A percentile compares a stretch with the other conserved stretches of the same genome.
Evolutionary conservation across 2,113 vertebrate species (phyloP).

Genomic region (Strigops habroptila): DNA sequence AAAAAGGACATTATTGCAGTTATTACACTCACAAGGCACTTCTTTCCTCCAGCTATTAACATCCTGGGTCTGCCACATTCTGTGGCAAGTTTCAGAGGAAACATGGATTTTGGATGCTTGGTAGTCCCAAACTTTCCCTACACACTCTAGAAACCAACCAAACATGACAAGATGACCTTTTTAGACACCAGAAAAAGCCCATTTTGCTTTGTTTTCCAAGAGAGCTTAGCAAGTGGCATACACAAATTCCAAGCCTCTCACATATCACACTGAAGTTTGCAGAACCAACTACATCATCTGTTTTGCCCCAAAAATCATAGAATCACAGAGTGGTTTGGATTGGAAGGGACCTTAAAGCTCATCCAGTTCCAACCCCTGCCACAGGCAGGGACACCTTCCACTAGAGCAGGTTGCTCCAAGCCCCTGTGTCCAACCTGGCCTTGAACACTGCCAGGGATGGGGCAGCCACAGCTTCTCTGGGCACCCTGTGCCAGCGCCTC

Average conservation of each 20-base stretch:
- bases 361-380: too few species aligned
- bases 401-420: too few species aligned
- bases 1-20: neutral
- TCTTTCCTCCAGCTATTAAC: neutral
- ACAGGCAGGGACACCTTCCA: too few species aligned
- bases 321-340: too few species aligned
- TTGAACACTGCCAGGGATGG: too few species aligned
- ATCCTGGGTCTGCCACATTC: neutral
- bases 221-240: neutral
- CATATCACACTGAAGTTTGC: accelerated
- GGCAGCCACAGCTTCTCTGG: too few species aligned
- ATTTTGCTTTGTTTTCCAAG: neutral
- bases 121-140: neutral
- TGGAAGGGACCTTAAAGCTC: too few species aligned
- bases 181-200: neutral
- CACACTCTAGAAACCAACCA: neutral
- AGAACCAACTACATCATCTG: neutral
- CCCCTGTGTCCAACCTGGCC: too few species aligned
- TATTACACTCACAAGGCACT: neutral
- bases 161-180: neutral
- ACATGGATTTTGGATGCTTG: neutral
- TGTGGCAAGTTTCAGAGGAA: neutral
- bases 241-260: neutral
- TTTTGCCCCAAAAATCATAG: neutral
- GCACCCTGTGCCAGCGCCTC: too few species aligned